Percentiles rank a stretch among this genome's conserved stretches.
phyloP scores from a whole-genome alignment of 2,797 vertebrate genomes.

The Lacerta bilineata region DNA sequence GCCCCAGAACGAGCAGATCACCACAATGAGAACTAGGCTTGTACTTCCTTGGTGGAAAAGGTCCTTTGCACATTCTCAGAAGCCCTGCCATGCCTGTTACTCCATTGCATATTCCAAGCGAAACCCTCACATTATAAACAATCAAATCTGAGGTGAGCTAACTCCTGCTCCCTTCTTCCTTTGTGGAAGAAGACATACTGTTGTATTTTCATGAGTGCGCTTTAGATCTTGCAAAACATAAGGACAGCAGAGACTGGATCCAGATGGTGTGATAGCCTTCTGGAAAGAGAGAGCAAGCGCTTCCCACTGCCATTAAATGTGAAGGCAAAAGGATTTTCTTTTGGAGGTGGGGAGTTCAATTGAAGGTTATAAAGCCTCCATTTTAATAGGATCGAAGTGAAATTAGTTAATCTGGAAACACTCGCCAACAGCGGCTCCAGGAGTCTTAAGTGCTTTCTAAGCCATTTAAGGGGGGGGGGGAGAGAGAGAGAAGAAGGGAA shows the following conservation, averaged over 20 bases:
- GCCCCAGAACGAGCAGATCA: too few relatives aligned
- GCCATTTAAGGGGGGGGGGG: constrained; percentile 66
- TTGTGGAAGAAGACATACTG: background rate
- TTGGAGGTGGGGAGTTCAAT: constrained; percentile 65
- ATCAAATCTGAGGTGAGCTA: background rate
- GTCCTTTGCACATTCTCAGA: background rate
- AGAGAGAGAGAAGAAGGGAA: background rate
- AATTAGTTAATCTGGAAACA: constrained; percentile 78
- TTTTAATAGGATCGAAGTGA: constrained; percentile 78
- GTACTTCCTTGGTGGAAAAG: too few relatives aligned
- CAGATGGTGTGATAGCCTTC: background rate
- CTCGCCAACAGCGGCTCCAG: constrained; percentile 57
- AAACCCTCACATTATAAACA: background rate
- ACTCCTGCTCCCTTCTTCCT: background rate
- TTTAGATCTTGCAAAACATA: constrained; percentile 7
- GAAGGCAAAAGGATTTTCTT: constrained; percentile 64
- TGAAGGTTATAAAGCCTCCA: constrained; percentile 74
- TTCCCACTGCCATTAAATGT: constrained; percentile 48
- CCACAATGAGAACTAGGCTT: too few relatives aligned
- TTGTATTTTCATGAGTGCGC: background rate
- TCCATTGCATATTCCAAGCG: background rate
- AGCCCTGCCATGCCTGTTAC: background rate
- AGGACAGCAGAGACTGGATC: background rate
- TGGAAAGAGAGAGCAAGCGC: constrained; percentile 26
- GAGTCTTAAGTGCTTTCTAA: constrained; percentile 74